phyloP scores from a whole-genome alignment of 1,140 invertebrate species.

The Euwallacea fornicatus region DNA sequence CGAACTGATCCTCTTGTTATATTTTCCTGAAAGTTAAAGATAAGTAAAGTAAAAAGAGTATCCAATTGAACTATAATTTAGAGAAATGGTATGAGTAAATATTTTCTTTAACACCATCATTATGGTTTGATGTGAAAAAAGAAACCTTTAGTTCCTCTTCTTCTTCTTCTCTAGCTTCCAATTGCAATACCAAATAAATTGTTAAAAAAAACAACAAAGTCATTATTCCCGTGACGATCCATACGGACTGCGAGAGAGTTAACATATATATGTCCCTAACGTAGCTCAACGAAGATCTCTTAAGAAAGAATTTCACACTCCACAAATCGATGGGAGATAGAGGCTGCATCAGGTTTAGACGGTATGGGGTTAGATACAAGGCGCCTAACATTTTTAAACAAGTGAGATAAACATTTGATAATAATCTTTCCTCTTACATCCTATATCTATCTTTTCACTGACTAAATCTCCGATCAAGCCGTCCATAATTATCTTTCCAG shows the following conservation, averaged over 20 bases:
- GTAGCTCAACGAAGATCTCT: slow-evolving; percentile 41
- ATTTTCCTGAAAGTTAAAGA: slow-evolving; percentile 7
- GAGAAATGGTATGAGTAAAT: neutral
- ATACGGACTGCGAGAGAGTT: slow-evolving; percentile 37
- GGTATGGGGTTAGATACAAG: neutral
- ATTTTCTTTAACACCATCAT: neutral
- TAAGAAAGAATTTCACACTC: slow-evolving; percentile 37
- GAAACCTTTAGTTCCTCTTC: too few species aligned
- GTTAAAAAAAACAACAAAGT: slow-evolving; percentile 21
- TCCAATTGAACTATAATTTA: neutral
- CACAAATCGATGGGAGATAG: slow-evolving; percentile 32
- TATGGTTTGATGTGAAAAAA: neutral
- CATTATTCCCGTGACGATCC: slow-evolving; percentile 30
- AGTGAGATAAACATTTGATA: neutral
- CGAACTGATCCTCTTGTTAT: neutral
- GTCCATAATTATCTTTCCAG: slow-evolving; percentile 25
- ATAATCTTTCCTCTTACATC: slow-evolving; percentile 20
- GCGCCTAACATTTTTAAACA: neutral
- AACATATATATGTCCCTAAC: slow-evolving; percentile 42
- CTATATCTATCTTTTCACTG: slow-evolving; percentile 32
- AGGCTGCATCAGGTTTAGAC: slow-evolving; percentile 19
- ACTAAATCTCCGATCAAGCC: slow-evolving; percentile 36
- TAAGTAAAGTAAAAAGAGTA: neutral
- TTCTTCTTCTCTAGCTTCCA: slow-evolving; percentile 8
- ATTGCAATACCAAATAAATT: slow-evolving; percentile 34